Conservation (phyloP, 2,113 vertebrate species). For the Pithys albifrons region DNA sequence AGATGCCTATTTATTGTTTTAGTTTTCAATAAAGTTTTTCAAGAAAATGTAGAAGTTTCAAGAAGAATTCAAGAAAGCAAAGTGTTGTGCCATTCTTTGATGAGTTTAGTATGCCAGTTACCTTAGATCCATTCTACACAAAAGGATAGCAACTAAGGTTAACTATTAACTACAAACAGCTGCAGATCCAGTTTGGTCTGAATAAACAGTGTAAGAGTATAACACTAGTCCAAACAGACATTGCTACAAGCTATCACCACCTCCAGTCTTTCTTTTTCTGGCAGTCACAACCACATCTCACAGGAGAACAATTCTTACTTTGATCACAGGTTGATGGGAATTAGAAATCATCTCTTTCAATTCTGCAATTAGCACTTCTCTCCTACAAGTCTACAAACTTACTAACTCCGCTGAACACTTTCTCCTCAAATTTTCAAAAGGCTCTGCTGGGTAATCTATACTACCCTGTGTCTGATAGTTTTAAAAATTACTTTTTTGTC, state of each 20-base stretch:
- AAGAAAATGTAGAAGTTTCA: neutral
- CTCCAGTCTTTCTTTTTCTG: neutral
- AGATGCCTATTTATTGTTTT: neutral
- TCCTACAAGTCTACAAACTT: neutral
- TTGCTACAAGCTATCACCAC: neutral
- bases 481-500: neutral
- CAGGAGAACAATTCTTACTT: neutral
- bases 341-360: neutral
- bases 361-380: neutral
- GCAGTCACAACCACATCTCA: neutral
- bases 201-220: neutral
- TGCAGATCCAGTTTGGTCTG: neutral
- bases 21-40: neutral
- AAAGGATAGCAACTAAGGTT: neutral
- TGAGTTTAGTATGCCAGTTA: neutral
- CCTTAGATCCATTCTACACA: neutral
- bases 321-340: neutral
- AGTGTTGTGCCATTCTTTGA: neutral
- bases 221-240: neutral
- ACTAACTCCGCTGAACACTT: neutral
- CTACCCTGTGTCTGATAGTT: neutral
- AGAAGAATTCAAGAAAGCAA: neutral
- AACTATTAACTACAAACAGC: neutral
- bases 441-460: neutral
- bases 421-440: neutral